Percentiles rank a stretch among this genome's conserved stretches.
phyloP scores from a whole-genome alignment of 1,140 invertebrate genomes.

The Helicorthomorpha holstii region DNA sequence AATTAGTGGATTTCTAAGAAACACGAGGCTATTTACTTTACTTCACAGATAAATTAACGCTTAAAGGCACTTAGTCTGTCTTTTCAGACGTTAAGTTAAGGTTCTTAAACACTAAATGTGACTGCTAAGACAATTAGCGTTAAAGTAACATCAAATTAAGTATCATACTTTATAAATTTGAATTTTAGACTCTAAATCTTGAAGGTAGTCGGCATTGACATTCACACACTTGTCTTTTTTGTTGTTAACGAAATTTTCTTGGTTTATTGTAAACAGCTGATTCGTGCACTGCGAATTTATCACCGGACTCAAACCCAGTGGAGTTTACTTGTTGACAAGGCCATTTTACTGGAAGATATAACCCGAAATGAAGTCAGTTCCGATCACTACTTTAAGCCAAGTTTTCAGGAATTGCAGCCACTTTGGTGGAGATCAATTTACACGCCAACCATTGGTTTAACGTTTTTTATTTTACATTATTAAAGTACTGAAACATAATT shows the following conservation, averaged over 20 bases:
- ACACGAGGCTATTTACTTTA: neutral
- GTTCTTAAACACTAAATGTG: too few relatives aligned
- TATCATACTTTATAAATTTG: too few relatives aligned
- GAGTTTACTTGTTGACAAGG: slow-evolving; percentile 60
- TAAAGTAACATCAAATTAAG: too few relatives aligned
- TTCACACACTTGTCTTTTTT: slow-evolving; percentile 9
- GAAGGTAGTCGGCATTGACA: neutral
- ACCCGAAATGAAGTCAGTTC: slow-evolving; percentile 55
- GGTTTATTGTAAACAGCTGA: too few relatives aligned
- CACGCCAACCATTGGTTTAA: slow-evolving; percentile 43
- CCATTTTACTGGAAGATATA: slow-evolving; percentile 65
- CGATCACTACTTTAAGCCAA: slow-evolving; percentile 55
- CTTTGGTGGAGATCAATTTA: slow-evolving; percentile 38
- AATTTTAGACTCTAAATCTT: neutral
- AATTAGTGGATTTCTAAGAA: neutral
- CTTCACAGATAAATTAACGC: neutral
- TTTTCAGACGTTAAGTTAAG: too few relatives aligned
- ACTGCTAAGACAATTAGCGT: too few relatives aligned
- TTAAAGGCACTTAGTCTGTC: too few relatives aligned
- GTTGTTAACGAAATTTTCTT: too few relatives aligned
- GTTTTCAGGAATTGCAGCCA: slow-evolving; percentile 43
- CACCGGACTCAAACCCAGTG: slow-evolving; percentile 85
- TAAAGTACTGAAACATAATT: too few relatives aligned
- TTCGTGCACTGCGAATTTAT: slow-evolving; percentile 69
- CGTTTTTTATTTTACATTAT: too few relatives aligned